A percentile compares a stretch with the other conserved stretches of the same genome.
Evolutionary conservation across 2,797 vertebrate species (phyloP).

Genomic region (Eulemur mongoz): DNA sequence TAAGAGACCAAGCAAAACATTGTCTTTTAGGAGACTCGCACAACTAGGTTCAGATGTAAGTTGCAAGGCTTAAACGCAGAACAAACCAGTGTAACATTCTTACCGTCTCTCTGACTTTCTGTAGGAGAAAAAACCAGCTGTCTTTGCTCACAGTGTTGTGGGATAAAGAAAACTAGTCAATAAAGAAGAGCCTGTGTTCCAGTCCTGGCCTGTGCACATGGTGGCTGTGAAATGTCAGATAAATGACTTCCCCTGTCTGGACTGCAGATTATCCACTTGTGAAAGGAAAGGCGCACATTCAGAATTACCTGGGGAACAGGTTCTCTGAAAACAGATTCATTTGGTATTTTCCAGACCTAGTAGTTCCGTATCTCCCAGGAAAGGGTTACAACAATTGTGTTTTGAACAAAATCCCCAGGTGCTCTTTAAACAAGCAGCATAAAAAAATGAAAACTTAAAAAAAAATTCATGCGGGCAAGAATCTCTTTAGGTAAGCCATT

Average conservation of each 20-base stretch:
- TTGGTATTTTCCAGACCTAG: background rate
- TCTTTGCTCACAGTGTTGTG: background rate
- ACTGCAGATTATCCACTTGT: background rate
- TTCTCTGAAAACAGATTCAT: background rate
- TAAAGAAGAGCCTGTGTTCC: background rate
- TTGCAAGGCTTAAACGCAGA: background rate
- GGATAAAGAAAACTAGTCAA: background rate
- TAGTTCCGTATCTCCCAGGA: background rate
- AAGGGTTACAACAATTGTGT: background rate
- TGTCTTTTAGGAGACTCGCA: background rate
- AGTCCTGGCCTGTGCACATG: background rate
- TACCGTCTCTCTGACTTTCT: background rate
- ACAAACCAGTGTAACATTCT: background rate
- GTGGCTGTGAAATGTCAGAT: background rate
- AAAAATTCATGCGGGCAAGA: background rate
- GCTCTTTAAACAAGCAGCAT: background rate
- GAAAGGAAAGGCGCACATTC: background rate
- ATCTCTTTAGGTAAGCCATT: background rate
- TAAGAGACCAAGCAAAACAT: background rate
- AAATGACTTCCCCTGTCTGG: background rate
- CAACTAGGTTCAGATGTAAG: background rate
- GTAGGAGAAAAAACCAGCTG: background rate
- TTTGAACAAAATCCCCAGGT: background rate
- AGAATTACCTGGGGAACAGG: background rate
- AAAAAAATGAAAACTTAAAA: background rate